A percentile compares a stretch with the other conserved stretches of the same genome.
Conservation (phyloP, 1,140 invertebrate species). For the Papilio dardanus region DNA sequence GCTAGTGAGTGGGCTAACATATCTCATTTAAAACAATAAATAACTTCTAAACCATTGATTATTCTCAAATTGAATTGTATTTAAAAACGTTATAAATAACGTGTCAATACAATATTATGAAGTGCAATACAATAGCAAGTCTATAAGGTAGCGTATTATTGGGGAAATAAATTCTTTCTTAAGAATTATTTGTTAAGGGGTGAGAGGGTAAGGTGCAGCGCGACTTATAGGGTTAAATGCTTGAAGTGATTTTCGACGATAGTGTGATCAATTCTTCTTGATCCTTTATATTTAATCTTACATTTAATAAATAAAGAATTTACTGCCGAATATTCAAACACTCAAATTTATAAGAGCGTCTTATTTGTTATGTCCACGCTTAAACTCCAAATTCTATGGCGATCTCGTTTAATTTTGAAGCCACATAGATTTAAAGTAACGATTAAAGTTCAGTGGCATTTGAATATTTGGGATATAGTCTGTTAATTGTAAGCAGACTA, state of each 20-base stretch:
- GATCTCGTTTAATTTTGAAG: no score
- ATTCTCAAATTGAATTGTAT: conserved; percentile 10
- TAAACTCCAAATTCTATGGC: no score
- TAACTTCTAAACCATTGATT: conserved; percentile 34
- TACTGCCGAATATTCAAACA: no score
- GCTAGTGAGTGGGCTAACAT: neutral
- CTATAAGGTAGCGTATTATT: conserved; percentile 61
- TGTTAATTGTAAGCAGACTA: no score
- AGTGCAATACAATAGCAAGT: conserved; percentile 53
- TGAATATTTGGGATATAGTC: no score
- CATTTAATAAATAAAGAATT: neutral
- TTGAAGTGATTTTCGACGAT: conserved; percentile 10
- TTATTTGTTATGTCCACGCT: no score
- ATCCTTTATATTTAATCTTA: conserved; percentile 42
- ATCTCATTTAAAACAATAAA: conserved; percentile 18
- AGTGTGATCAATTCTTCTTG: conserved; percentile 39
- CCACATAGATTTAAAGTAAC: no score
- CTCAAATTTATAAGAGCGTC: no score
- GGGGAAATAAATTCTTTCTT: conserved; percentile 64
- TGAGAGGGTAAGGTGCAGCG: conserved; percentile 44
- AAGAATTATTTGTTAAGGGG: conserved; percentile 60
- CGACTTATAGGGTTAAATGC: conserved; percentile 42
- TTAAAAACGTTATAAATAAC: conserved; percentile 61
- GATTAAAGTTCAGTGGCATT: no score
- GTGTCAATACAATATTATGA: conserved; percentile 76